Evolutionary conservation across 2,888 invertebrate species (phyloP), one percentile per base, ranked within the genome.

Genomic region (Orthosia gothica): DNA sequence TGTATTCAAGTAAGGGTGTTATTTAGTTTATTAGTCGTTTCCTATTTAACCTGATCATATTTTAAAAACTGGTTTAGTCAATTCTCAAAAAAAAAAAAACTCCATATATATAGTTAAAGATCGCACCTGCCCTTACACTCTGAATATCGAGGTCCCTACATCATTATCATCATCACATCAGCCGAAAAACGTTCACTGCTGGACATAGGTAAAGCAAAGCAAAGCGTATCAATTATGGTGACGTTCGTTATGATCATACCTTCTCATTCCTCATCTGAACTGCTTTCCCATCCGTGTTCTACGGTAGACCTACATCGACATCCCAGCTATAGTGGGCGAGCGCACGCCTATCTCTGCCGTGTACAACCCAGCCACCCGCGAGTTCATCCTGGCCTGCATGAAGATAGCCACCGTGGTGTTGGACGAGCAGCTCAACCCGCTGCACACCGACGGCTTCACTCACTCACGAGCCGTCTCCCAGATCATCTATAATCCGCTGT

Each of bases 401-500:
- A 97, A 97, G 93, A 96, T 98, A 18, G 97, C 97, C 1, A 92
- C 97, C 12, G 82, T 98, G n/a, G 95, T 97, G 78, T 97, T 98
- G 70, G 97, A 97, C 89, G 97, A 97, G 65, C 97, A 97, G 83
- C 97, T 98, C 52, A 97, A 97, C 85, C 96, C 97, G 18, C 97
- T 97, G 83, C 97, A 97, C 88, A 98, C 98, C 1, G 98, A 98
- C 93, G 98, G 98, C 7, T 97, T 97, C 89, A 98, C 98, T 0
- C 98, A 98, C 93, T 95, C 97, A 5, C 97, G 97, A 71, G 97
- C 98, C 11, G 97, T 98, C 63, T 97, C 98, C 18, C 97, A 97
- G 54, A 97, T 98, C 11, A 95, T 98, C 1, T 98, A 98, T 92
- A 98, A 98, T 94, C 97, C 97, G 23, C 96, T 98, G 1, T 98